Evolutionary conservation across 2,113 vertebrate species (phyloP).

Genomic region (Catharus bicknelli): DNA sequence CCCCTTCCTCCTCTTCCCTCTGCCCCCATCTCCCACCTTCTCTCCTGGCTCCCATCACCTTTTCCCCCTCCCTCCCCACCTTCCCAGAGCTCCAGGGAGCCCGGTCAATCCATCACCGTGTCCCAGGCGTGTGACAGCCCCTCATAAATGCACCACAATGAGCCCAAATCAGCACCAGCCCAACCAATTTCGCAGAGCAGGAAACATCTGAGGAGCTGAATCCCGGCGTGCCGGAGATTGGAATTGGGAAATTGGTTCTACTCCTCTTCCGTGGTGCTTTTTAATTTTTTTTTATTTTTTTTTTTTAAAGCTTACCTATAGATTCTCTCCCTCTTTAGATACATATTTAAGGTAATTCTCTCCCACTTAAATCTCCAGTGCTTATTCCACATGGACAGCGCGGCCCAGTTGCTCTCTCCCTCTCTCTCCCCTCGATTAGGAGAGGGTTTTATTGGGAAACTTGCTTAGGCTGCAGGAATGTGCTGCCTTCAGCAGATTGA

Average conservation of each 20-base stretch:
- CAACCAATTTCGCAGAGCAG: slow-evolving; percentile 68
- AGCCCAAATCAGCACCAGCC: slow-evolving; percentile 54
- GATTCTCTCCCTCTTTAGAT: slow-evolving; percentile 16
- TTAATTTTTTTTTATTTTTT: neutral
- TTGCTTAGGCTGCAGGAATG: slow-evolving; percentile 65
- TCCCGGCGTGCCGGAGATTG: slow-evolving; percentile 33
- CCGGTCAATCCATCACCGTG: slow-evolving; percentile 65
- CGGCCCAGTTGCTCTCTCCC: neutral
- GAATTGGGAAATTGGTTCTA: slow-evolving; percentile 75
- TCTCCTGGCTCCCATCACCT: neutral
- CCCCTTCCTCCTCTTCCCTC: neutral
- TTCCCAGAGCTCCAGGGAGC: neutral
- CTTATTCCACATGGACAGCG: slow-evolving; percentile 35
- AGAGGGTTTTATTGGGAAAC: slow-evolving; percentile 67
- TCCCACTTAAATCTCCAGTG: slow-evolving; percentile 54
- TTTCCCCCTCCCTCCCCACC: neutral
- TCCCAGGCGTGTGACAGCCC: slow-evolving; percentile 57
- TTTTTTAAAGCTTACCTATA: slow-evolving; percentile 24
- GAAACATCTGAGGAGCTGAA: slow-evolving; percentile 67
- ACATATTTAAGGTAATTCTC: slow-evolving; percentile 64
- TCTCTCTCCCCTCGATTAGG: slow-evolving; percentile 48
- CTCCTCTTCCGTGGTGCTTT: slow-evolving; percentile 16
- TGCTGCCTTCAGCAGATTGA: slow-evolving; percentile 54
- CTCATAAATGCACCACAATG: slow-evolving; percentile 64
- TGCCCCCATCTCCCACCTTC: neutral